Evolutionary conservation across 37 sponge, comb jelly and placozoan species (phyloP), one percentile per base, ranked within the genome.

Genomic region (Diacarnus erythraeanus): DNA sequence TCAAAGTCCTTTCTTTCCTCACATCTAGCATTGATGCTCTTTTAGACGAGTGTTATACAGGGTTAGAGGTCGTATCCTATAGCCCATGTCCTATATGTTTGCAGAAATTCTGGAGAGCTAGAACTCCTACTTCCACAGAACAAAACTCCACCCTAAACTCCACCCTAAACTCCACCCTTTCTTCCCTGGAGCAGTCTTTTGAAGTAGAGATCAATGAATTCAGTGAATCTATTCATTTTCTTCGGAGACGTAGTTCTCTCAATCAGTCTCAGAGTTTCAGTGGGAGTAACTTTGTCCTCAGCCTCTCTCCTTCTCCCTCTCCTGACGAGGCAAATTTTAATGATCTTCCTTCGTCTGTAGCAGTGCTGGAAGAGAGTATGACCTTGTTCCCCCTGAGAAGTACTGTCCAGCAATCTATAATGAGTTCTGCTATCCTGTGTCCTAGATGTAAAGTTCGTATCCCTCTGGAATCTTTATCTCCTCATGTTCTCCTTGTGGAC

Each of bases 71-170:
- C 10, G 37, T 31, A 23, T 67, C 38, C 39, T 71, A 71, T 54
- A 83, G 75, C 59, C 89, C 89, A 0, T 89, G 89, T 40, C 80
- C 79, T 10, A 72, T 75, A 31, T 89, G 89, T 37, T 42, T 89
- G 26, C 70, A 34, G 23, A 29, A 68, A 2, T 86, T 69, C 85
- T 84, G 85, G 85, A 47, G 51, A 15, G 23, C 40, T 18, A 33
- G 43, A 36, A 59, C 21, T 25, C 40, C 44, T 22, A 38, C 43
- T 15, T 6, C 51, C 51, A 47, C 51, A 15, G 51, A 47, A 12
- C 51, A 47, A 47, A n/a, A n/a, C n/a, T n/a, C n/a, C n/a, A n/a
- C n/a, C n/a, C n/a, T n/a, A n/a, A n/a, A n/a, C n/a, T 47, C 12
- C 10, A 47, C 51, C 12, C 51, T 12, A 15, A 12, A 15, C 51